Conservation (phyloP, 2,888 invertebrate species). For the Oxyscelio sp. region DNA sequence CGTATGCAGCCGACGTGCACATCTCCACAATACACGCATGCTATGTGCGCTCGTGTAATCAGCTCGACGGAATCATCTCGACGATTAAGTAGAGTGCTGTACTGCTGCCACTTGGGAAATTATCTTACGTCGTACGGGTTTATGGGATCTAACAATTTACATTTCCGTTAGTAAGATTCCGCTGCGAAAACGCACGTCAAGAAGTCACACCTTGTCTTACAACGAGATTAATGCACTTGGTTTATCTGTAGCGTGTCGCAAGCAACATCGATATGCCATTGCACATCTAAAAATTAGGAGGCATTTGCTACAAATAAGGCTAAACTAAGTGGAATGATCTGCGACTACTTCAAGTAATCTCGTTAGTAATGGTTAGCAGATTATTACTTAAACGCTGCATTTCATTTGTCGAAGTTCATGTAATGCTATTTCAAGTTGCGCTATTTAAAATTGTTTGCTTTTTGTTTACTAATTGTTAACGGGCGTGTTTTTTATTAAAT, state of each 20-base stretch:
- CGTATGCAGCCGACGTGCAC: slow-evolving; percentile 21
- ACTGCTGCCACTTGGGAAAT: slow-evolving; percentile 85
- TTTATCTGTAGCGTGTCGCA: slow-evolving; percentile 32
- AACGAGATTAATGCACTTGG: slow-evolving; percentile 24
- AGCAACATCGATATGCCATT: not conserved
- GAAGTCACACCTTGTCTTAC: not conserved
- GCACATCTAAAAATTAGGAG: not conserved
- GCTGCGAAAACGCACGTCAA: slow-evolving; percentile 41
- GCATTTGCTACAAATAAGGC: not conserved
- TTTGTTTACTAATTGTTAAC: too few relatives aligned
- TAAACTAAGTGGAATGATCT: not conserved
- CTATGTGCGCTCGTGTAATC: slow-evolving; percentile 76
- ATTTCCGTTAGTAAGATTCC: slow-evolving; percentile 73
- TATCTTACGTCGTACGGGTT: slow-evolving; percentile 81
- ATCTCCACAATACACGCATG: slow-evolving; percentile 12
- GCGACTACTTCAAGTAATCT: not conserved
- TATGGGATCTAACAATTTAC: slow-evolving; percentile 74
- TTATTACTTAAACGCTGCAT: not conserved
- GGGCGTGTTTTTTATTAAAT: too few relatives aligned
- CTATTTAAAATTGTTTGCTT: not conserved
- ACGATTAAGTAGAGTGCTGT: slow-evolving; percentile 81
- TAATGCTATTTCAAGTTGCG: too few relatives aligned
- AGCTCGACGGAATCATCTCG: slow-evolving; percentile 79
- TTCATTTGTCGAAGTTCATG: not conserved
- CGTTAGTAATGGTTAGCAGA: not conserved